A percentile compares a stretch with the other conserved stretches of the same genome.
Conservation (phyloP, 2,113 vertebrate species). For the Leuciscus idus region DNA sequence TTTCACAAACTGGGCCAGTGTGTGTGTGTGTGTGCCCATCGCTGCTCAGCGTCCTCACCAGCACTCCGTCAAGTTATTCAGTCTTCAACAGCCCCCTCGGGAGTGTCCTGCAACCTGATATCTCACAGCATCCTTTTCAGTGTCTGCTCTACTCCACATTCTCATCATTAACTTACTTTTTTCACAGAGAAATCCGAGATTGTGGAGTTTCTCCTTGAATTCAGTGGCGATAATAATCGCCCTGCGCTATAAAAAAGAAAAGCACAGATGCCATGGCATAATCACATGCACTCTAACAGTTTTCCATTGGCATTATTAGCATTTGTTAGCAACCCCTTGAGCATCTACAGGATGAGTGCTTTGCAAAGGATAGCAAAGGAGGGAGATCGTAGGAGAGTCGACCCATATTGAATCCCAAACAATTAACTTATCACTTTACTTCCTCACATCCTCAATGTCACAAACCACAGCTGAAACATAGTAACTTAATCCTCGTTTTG, state of each 20-base stretch:
- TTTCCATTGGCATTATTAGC: constrained; percentile 30
- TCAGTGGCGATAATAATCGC: neutral
- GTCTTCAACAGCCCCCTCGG: neutral
- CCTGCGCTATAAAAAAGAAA: constrained; percentile 6
- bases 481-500: neutral
- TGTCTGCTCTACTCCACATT: neutral
- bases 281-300: constrained; percentile 40
- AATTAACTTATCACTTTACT: neutral
- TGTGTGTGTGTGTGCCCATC: constrained; percentile 18
- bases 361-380: neutral
- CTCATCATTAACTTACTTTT: neutral
- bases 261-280: constrained; percentile 6
- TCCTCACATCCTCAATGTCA: neutral
- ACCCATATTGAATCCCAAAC: neutral
- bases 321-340: constrained; percentile 37
- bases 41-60: neutral
- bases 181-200: neutral
- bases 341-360: neutral
- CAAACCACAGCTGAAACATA: constrained; percentile 12
- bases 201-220: neutral
- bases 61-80: neutral
- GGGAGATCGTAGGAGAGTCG: neutral
- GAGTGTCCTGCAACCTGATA: constrained; percentile 1
- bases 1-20: constrained; percentile 48
- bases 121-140: neutral